Evolutionary conservation across 2,888 invertebrate species (phyloP).

Genomic region (Vesta saturnalis): DNA sequence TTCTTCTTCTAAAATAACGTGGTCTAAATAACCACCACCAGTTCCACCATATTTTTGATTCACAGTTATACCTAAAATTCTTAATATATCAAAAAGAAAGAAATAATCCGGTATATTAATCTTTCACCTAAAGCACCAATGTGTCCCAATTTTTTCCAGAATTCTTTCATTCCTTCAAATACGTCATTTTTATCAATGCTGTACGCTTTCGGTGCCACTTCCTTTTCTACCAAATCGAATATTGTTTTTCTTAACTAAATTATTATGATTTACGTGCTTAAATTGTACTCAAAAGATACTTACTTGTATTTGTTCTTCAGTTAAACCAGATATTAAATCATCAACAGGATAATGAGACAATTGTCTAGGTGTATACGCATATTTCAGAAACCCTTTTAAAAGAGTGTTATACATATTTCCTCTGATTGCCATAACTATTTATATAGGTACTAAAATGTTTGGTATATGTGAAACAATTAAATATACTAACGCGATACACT

Average conservation of each 20-base stretch:
- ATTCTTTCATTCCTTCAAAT: constrained; percentile 74
- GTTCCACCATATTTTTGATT: constrained; percentile 91
- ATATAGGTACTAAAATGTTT: too few species aligned
- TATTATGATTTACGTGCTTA: too few species aligned
- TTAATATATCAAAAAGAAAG: neutral
- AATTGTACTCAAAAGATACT: constrained; percentile 28
- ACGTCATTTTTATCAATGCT: constrained; percentile 90
- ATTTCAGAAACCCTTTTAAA: too few species aligned
- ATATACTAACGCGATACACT: too few species aligned
- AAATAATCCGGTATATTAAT: too few species aligned
- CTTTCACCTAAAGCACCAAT: constrained; percentile 84
- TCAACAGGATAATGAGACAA: constrained; percentile 83
- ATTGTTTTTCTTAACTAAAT: constrained; percentile 85
- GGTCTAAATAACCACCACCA: constrained; percentile 90
- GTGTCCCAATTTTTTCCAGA: constrained; percentile 94
- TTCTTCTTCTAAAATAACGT: constrained; percentile 94
- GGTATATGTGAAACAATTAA: too few species aligned
- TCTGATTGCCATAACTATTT: too few species aligned
- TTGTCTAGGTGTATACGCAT: too few species aligned
- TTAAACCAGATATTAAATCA: constrained; percentile 87
- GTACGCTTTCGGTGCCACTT: constrained; percentile 90
- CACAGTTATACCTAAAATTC: constrained; percentile 79
- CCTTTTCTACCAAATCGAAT: constrained; percentile 94
- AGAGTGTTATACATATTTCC: too few species aligned
- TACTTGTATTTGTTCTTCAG: constrained; percentile 89